Conservation (phyloP, 1,140 invertebrate species). For the Solenopsis fugax region DNA sequence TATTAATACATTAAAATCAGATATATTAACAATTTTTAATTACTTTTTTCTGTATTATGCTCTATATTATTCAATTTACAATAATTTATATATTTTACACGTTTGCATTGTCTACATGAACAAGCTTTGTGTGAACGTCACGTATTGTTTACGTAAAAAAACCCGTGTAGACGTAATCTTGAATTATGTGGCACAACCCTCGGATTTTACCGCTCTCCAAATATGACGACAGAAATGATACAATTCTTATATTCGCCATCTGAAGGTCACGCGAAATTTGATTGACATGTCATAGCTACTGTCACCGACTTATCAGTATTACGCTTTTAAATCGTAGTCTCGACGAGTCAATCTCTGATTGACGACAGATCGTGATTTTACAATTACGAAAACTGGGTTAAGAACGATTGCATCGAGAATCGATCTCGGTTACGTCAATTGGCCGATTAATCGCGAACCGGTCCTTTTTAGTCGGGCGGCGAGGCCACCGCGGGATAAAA, state of each 20-base stretch:
- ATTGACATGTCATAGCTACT: not conserved
- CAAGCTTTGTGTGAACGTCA: too few relatives aligned
- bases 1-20: too few relatives aligned
- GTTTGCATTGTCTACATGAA: too few relatives aligned
- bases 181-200: too few relatives aligned
- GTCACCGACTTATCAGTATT: not conserved
- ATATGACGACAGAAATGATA: not conserved
- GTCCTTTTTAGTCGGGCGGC: conserved; percentile 73
- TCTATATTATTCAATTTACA: too few relatives aligned
- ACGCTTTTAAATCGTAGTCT: not conserved
- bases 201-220: not conserved
- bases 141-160: too few relatives aligned
- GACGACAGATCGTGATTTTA: conserved; percentile 50
- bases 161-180: too few relatives aligned
- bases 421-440: conserved; percentile 28
- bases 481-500: conserved; percentile 41
- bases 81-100: too few relatives aligned
- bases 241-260: not conserved
- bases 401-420: conserved; percentile 57
- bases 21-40: too few relatives aligned
- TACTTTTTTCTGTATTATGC: too few relatives aligned
- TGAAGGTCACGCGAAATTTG: not conserved
- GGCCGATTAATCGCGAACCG: conserved; percentile 73
- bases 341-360: not conserved
- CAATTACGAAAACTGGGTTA: conserved; percentile 71